Evolutionary conservation across 2,888 invertebrate species (phyloP).

Genomic region (Aethes cnicana): DNA sequence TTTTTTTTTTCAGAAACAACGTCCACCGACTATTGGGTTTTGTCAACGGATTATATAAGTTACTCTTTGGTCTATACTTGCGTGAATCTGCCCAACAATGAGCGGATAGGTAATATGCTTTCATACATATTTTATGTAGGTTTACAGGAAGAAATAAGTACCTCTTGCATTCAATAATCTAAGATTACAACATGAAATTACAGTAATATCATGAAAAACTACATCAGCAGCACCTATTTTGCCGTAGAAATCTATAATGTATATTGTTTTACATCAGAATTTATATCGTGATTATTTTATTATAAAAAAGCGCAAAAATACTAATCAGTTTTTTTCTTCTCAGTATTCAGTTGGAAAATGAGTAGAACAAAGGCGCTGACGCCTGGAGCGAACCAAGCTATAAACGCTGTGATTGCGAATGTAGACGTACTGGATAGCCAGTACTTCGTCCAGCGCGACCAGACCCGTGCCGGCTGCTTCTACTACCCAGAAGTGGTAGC

Average conservation of each 20-base stretch:
- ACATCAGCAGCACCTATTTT: no score
- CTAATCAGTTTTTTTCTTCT: background rate
- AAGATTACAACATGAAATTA: background rate
- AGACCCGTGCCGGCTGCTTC: slow-evolving; percentile 49
- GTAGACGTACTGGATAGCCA: slow-evolving; percentile 1
- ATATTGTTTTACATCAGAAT: no score
- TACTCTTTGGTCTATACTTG: slow-evolving; percentile 18
- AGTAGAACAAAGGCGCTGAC: background rate
- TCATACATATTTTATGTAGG: background rate
- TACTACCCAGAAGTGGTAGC: slow-evolving; percentile 48
- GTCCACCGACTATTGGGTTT: slow-evolving; percentile 9
- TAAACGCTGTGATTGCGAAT: background rate
- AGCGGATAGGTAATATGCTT: background rate
- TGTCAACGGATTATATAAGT: slow-evolving; percentile 8
- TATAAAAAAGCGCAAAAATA: background rate
- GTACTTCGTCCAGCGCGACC: slow-evolving; percentile 42
- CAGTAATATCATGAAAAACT: background rate
- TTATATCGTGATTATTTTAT: no score
- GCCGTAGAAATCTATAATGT: no score
- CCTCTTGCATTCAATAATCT: background rate
- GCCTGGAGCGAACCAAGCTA: background rate
- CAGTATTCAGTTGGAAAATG: slow-evolving; percentile 18
- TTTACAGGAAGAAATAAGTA: no score
- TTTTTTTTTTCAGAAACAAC: slow-evolving; percentile 10
- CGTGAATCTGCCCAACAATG: slow-evolving; percentile 1